phyloP scores from a whole-genome alignment of 1,140 invertebrate genomes.

The Hylaeus volcanicus region DNA sequence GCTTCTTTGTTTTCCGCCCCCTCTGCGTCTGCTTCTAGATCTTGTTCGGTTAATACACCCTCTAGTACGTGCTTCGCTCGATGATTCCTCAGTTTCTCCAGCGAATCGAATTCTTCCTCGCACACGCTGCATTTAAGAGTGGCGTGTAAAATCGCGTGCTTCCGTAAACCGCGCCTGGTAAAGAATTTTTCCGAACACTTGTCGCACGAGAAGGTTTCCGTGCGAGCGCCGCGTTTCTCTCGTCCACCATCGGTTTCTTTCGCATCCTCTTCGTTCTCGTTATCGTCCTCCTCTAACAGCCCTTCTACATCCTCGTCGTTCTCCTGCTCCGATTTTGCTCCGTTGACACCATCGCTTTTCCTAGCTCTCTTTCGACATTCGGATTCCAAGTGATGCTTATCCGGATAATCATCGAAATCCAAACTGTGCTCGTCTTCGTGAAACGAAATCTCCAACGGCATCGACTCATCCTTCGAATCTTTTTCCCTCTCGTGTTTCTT shows the following conservation, averaged over 20 bases:
- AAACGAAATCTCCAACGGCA: conserved; percentile 69
- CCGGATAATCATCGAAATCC: conserved; percentile 64
- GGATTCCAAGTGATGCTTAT: conserved; percentile 44
- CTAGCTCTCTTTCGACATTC: conserved; percentile 38
- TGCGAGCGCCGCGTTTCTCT: background rate
- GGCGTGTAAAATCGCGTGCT: conserved; percentile 61
- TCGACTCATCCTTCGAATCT: conserved; percentile 58
- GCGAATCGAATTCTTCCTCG: conserved; percentile 68
- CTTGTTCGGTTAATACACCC: conserved; percentile 71
- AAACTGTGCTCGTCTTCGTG: conserved; percentile 69
- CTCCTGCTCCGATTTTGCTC: too few species aligned
- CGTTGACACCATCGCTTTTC: conserved; percentile 13
- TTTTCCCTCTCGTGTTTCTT: conserved; percentile 75
- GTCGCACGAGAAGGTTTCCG: conserved; percentile 56
- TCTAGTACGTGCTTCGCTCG: conserved; percentile 73
- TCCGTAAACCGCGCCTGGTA: conserved; percentile 62
- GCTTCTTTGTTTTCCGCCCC: conserved; percentile 1
- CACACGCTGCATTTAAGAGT: conserved; percentile 72
- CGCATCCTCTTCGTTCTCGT: background rate
- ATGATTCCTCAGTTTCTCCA: conserved; percentile 72
- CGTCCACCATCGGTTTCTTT: conserved; percentile 34
- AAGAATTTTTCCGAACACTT: conserved; percentile 68
- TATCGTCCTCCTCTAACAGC: background rate
- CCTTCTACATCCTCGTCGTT: conserved; percentile 26
- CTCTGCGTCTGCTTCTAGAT: conserved; percentile 67